Conservation (phyloP, 1,140 invertebrate species). For the Pogonognathellus flavescens region DNA sequence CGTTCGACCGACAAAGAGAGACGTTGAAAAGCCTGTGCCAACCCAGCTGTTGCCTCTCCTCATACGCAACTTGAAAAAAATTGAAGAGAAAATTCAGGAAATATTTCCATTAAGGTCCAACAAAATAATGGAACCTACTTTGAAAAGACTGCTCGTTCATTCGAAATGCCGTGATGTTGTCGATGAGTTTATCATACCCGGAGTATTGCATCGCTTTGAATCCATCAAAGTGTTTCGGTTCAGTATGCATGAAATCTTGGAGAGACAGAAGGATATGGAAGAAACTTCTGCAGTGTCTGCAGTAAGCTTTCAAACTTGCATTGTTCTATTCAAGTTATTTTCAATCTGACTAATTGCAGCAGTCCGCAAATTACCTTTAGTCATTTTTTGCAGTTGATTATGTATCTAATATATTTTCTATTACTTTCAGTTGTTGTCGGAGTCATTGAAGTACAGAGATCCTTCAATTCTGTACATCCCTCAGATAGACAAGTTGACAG, state of each 20-base stretch:
- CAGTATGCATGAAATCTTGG: conserved; percentile 72
- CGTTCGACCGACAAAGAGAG: background rate
- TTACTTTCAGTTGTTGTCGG: background rate
- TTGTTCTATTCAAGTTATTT: too few species aligned
- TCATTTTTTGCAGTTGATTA: too few species aligned
- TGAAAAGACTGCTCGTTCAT: conserved; percentile 50
- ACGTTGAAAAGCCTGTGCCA: conserved; percentile 73
- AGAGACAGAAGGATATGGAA: background rate
- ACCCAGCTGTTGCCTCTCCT: conserved; percentile 75
- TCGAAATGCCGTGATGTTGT: conserved; percentile 39
- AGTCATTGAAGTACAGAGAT: background rate
- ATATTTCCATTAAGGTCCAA: conserved; percentile 76
- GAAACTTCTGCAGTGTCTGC: background rate
- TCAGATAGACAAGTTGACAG: background rate
- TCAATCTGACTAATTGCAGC: too few species aligned
- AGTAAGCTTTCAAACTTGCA: too few species aligned
- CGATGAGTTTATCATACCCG: conserved; percentile 76
- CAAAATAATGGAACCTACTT: conserved; percentile 63
- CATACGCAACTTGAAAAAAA: conserved; percentile 71
- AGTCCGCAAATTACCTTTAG: too few species aligned
- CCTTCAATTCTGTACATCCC: conserved; percentile 15
- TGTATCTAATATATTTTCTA: background rate
- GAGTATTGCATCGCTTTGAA: conserved; percentile 85
- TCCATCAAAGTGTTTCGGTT: conserved; percentile 84
- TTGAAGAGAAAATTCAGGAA: conserved; percentile 72